Evolutionary conservation across 1,140 invertebrate species (phyloP), one percentile per base, ranked within the genome.

Genomic region (Pseudachorutes palmiensis): DNA sequence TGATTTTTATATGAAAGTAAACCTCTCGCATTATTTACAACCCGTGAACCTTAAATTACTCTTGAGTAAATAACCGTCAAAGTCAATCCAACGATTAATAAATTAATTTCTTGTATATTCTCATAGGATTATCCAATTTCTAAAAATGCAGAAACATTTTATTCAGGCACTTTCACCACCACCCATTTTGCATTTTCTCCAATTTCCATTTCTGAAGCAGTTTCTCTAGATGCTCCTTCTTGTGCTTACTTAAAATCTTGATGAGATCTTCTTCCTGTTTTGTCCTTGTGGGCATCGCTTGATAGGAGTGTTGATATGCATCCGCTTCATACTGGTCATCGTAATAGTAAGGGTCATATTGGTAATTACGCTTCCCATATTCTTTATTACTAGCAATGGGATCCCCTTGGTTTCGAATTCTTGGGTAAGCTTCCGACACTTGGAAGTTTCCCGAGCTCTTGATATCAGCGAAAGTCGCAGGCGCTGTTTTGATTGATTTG

Each of bases 211-310:
- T 55, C 24, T 5, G 3, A 9, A 55, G 24, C 51, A 55, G 24
- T 55, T 12, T 24, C 24, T 55, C 51, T 5, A 55, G 5, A 26
- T 55, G 12, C 12, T 12, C 51, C 51, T 12, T 55, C 24, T 55
- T 55, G 24, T 55, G 51, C 24, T 55, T 55, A 22, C 51, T 55
- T 26, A 55, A 24, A 55, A 55, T 55, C 24, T 55, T 55, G 12
- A 55, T 24, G 9, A 55, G 51, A 14, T 55, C 51, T 26, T 55
- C 51, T 24, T 55, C 51, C 51, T 55, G 51, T 22, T 19, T 55
- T 55, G 51, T 55, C 24, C 24, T 55, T 22, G 51, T 26, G 24
- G 36, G 36, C 19, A 19, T 45, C 36, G 36, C 36, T 45, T 14
- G 5, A 55, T 26, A 55, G 24, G 12, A 16, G 24, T 55, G 51